These are phyloP conservation scores for Luidia sarsii DNA, from an alignment of 53 echinoderm and acorn worm genomes.

Conservation along the genomic window DNA sequence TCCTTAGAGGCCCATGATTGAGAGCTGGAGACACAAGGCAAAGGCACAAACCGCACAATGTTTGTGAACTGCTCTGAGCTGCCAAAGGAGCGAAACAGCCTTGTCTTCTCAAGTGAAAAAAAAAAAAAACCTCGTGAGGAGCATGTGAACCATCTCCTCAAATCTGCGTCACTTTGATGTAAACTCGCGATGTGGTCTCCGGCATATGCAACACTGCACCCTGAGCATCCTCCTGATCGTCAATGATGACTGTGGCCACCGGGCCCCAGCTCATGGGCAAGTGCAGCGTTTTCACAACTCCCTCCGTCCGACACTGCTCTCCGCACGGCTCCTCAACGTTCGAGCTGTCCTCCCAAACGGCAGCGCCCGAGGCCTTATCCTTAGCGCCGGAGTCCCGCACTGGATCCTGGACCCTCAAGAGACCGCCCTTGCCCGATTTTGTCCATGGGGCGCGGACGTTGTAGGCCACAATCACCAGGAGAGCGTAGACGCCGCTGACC, in stretches of 20 bases:
- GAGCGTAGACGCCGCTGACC: not conserved
- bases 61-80: no score
- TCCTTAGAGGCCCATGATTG: no score
- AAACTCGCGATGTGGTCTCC: no score
- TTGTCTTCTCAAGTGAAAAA: no score
- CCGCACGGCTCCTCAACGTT: not conserved
- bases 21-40: no score
- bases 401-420: not conserved
- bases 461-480: not conserved
- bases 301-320: not conserved
- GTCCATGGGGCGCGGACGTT: not conserved
- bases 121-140: not conserved
- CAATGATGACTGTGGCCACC: no score
- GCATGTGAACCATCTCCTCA: not conserved
- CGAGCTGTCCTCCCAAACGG: not conserved
- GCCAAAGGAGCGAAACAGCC: no score
- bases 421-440: slow-evolving; percentile 4
- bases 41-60: no score
- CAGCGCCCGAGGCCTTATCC: not conserved
- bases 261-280: not conserved
- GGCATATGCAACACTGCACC: no score
- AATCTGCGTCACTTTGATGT: not conserved
- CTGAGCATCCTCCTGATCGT: no score
- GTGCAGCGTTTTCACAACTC: not conserved
- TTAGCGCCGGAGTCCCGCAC: not conserved